phyloP scores from a whole-genome alignment of 2,113 vertebrate genomes.

The Isurus oxyrinchus region DNA sequence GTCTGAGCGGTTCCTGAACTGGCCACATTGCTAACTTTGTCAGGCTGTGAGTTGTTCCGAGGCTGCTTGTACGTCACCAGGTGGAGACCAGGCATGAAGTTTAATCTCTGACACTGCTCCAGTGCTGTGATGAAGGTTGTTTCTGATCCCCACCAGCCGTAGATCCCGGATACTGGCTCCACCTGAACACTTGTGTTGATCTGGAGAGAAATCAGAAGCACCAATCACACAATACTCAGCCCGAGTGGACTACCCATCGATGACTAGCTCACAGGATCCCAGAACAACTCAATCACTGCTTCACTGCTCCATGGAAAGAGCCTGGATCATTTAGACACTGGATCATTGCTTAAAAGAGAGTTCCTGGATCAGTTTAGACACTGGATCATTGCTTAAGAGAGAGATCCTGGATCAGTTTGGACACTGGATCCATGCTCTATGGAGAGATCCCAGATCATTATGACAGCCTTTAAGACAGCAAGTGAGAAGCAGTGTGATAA shows the following conservation, averaged over 20 bases:
- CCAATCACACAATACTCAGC: neutral
- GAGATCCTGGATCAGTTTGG: too few relatives aligned
- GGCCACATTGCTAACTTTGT: slow-evolving; percentile 63
- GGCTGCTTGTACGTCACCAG: slow-evolving; percentile 87
- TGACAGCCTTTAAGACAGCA: too few relatives aligned
- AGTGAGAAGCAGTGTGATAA: too few relatives aligned
- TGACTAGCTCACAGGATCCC: neutral
- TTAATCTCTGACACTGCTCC: slow-evolving; percentile 75
- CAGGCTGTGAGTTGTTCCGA: slow-evolving; percentile 81
- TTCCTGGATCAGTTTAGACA: too few relatives aligned
- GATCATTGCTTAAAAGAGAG: too few relatives aligned
- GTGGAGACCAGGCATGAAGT: slow-evolving; percentile 84
- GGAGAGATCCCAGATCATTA: too few relatives aligned
- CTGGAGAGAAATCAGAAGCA: slow-evolving; percentile 51
- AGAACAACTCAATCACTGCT: neutral
- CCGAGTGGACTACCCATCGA: neutral
- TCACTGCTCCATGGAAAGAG: neutral
- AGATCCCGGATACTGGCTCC: slow-evolving; percentile 82
- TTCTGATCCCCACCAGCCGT: slow-evolving; percentile 85
- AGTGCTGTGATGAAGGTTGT: slow-evolving; percentile 80
- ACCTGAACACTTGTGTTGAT: slow-evolving; percentile 76
- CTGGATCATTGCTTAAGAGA: too few relatives aligned
- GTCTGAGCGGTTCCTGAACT: too few relatives aligned
- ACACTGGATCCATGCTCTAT: too few relatives aligned
- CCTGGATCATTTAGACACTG: too few relatives aligned